Conservation (phyloP, 2,888 invertebrate species). For the Cryptophagus acutangulus region DNA sequence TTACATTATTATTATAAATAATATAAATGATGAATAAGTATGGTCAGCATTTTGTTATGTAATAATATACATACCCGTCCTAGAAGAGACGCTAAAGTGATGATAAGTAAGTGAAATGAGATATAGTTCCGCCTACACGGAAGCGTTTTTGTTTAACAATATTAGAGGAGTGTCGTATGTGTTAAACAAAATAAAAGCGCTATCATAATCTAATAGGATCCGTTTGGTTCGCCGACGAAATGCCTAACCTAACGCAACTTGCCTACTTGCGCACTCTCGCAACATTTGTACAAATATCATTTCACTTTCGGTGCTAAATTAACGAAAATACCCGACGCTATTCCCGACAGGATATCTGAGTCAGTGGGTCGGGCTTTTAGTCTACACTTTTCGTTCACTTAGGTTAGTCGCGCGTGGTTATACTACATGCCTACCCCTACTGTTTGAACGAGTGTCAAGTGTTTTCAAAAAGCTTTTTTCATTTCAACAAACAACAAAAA, state of each 20-base stretch:
- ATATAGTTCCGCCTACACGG: slow-evolving; percentile 6
- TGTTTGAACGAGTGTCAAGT: slow-evolving; percentile 16
- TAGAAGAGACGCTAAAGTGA: background rate
- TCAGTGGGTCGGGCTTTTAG: slow-evolving; percentile 53
- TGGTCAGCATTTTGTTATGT: too few relatives aligned
- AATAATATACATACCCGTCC: too few relatives aligned
- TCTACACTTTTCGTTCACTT: slow-evolving; percentile 25
- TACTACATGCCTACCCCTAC: slow-evolving; percentile 6
- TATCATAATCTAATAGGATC: slow-evolving; percentile 26
- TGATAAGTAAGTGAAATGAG: background rate
- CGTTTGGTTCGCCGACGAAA: slow-evolving; percentile 36
- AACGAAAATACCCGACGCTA: slow-evolving; percentile 3
- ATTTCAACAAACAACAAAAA: background rate
- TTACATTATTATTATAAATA: too few relatives aligned
- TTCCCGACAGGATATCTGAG: slow-evolving; percentile 52
- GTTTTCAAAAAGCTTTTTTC: too few relatives aligned
- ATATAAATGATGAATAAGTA: too few relatives aligned
- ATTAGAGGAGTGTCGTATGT: too few relatives aligned
- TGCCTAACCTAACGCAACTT: slow-evolving; percentile 44
- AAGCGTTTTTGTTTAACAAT: slow-evolving; percentile 33
- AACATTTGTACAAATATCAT: slow-evolving; percentile 31
- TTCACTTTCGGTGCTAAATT: slow-evolving; percentile 26
- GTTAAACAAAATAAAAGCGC: slow-evolving; percentile 30
- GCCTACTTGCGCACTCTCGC: slow-evolving; percentile 32
- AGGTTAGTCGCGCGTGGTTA: slow-evolving; percentile 22